Base-by-base conservation (phyloP, 1,140 invertebrate genomes). In the Hyles euphorbiae region DNA sequence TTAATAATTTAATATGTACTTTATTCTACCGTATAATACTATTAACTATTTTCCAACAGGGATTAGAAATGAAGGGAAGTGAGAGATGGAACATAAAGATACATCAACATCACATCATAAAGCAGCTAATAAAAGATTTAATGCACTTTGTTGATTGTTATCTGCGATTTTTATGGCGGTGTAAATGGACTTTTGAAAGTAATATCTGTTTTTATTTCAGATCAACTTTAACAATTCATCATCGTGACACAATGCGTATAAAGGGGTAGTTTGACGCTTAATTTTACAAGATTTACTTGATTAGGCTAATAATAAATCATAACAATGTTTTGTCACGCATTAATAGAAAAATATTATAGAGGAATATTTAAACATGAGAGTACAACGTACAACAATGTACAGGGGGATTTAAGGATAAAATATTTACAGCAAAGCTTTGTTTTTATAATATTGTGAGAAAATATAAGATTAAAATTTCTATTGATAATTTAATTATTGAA, bases 151-250 rank as follows among this genome's bases (percentile, higher is more conserved):
- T 56, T 60, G 81, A 86, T 87, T 72, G 72, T 66, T 81, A 85
- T 87, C 82, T 71, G 59, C 57, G 52, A 63, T 74, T 78, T 22
- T 85, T 84, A 85, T 83, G 72, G 73, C 73, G 64, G 66, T 58
- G 72, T 72, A 77, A 87, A 84, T 84, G 72, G 76, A 61, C 73
- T 80, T 87, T 72, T 82, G 72, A 84, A 83, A 83, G 77, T 77
- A 67, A 77, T 80, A 81, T 78, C 70, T 70, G 65, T 72, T 68
- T 73, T 65, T 64, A n/a, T 61, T 63, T 34, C 50, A 61, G 51
- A 58, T 33, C 45, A 56, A 61, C 48, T 34, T 55, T 45, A 52
- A 52, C 44, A 57, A 73, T 74, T 68, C 63, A 71, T 71, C 68
- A 71, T 65, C 36, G 9, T 32, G 53, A 45, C 54, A 70, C 54